Base-by-base conservation (phyloP, 2,113 vertebrate species). In the Canis aureus region DNA sequence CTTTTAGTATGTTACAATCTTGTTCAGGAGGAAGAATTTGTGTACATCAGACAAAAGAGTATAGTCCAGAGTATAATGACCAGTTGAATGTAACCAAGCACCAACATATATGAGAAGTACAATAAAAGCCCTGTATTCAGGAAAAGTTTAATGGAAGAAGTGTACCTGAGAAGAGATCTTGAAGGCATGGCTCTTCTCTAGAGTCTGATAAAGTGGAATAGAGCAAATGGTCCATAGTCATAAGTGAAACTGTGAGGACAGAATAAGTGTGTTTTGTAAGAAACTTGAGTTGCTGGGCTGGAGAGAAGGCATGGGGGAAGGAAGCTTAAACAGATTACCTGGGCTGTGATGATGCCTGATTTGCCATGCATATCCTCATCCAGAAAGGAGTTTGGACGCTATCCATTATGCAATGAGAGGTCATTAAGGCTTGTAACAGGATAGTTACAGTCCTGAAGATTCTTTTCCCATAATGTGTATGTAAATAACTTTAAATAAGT, bases 401-500 rank as follows among this genome's bases (percentile, higher is more conserved):
- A 57, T 57, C 51, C 3, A 19, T n/a, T 51, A 59, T 2, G 11
- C 60, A 82, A 0, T 89, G 66, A 49, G 32, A 90, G 29, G 62
- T 88, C 35, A 67, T 25, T 43, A 80, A 32, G 3, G 32, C 22
- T 53, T 71, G 7, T 71, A 76, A 43, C 6, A 66, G 32, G 71
- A 38, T 8, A 43, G 19, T 89, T 51, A 64, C 49, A 9, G 7
- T 53, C 20, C 3, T 82, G 79, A 90, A 17, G 32, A 73, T 35
- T 64, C 64, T 91, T 95, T 66, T 32, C 55, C 11, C 3, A 59
- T 79, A 55, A 43, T 3, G 32, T 4, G 17, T 57, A 3, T 83
- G 13, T 25, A 87, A 91, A 83, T 82, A 71, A 89, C 27, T 97
- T 96, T 25, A 66, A 83, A 66, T 87, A 91, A 51, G 66, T 94